A percentile compares a stretch with the other conserved stretches of the same genome.
Conservation (phyloP, 1,140 invertebrate genomes). For the Papilio polytes region DNA sequence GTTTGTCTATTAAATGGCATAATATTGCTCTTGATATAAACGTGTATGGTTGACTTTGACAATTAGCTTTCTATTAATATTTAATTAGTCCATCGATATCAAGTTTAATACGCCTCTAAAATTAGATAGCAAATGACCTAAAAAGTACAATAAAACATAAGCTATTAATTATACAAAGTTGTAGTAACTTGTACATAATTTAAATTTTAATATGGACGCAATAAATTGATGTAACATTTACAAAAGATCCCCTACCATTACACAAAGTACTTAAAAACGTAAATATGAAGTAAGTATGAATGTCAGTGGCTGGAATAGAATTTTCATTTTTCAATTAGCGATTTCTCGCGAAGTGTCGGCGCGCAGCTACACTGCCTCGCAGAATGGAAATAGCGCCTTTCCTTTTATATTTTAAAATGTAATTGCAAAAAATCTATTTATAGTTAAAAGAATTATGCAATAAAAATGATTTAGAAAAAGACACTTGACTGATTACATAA, state of each 20-base stretch:
- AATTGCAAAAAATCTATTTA: neutral
- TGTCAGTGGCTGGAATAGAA: conserved; percentile 54
- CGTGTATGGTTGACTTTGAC: conserved; percentile 19
- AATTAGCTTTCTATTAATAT: conserved; percentile 16
- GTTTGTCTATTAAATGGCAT: conserved; percentile 33
- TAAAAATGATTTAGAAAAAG: neutral
- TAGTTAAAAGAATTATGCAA: neutral
- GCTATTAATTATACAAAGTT: too few relatives aligned
- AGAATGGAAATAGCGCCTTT: conserved; percentile 7
- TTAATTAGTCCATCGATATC: neutral
- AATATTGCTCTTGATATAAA: conserved; percentile 19
- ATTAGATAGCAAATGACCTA: neutral
- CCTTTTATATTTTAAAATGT: conserved; percentile 8
- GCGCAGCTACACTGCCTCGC: conserved; percentile 16
- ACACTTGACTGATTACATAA: too few relatives aligned
- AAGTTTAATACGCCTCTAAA: neutral
- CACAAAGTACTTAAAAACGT: conserved; percentile 14
- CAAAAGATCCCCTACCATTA: neutral
- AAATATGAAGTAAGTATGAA: conserved; percentile 30
- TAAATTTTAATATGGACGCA: too few relatives aligned
- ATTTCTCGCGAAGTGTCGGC: conserved; percentile 42
- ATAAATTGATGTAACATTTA: neutral
- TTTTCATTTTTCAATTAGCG: conserved; percentile 66
- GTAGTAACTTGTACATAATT: too few relatives aligned
- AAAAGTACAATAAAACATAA: too few relatives aligned